Base-by-base conservation (phyloP, 2,797 vertebrate species). In the Phyllotis vaccarum region DNA sequence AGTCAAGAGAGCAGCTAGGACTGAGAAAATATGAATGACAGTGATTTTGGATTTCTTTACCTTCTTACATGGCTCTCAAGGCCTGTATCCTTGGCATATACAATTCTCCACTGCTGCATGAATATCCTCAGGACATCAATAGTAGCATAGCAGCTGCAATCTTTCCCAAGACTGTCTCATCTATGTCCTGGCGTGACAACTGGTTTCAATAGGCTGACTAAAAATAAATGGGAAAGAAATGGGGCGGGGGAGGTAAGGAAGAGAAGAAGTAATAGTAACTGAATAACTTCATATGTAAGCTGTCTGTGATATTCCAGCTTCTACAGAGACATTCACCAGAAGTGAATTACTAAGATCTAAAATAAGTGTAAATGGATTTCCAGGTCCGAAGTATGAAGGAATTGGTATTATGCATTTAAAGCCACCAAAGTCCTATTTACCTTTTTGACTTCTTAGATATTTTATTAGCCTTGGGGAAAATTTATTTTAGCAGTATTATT, bases 391-490 rank as follows among this genome's bases (percentile, higher is more conserved):
- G 0, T 76, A 81, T 81, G 19, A 88, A 86, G 56, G n/a, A 90
- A 94, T 62, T 52, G 54, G 3, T 49, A 16, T 46, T 60, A 22
- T 83, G 43, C 12, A 68, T 66, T 83, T 86, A 58, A 94, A 90
- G 43, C 24, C 22, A 76, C 5, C n/a, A 70, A 74, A 90, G 27
- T 90, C n/a, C 56, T 72, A 74, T 74, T 83, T 87, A 94, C 14
- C 14, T 76, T 68, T 96, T 60, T 43, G 27, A 8, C 9, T 92
- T 8, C 46, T 86, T 90, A 14, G 9, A 76, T 93, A 86, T 94
- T 11, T 34, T 68, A 62, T 54, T 64, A 56, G 5, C 76, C 31
- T 96, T 86, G 6, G 68, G 79, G 34, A 93, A 89, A 22, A 70
- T 43, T 56, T 52, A 75, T 95, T 95, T 95, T 72, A 87, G 29